Base-by-base conservation (phyloP, 2,113 vertebrate genomes). In the Plecotus auritus region DNA sequence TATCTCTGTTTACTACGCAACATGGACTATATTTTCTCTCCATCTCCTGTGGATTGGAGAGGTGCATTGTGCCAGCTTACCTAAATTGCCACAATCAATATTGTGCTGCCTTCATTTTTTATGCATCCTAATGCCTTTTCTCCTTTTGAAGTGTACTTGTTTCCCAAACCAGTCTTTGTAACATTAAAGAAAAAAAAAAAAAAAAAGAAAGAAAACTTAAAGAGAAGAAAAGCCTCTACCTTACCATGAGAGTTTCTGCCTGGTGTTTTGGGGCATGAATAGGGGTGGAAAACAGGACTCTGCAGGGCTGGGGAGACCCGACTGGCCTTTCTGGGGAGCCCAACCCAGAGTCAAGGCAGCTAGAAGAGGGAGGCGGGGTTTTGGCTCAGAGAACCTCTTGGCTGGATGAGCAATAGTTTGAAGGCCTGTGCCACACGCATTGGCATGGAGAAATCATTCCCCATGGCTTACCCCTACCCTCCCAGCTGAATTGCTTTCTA, bases 91-190 rank as follows among this genome's bases (percentile, higher is more conserved):
- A 85, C 73, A 56, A 51, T 93, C 95, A 86, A 35, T 97, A 92
- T 94, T 93, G 85, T 56, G 13, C 20, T 59, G 85, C 87, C 77
- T 94, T 96, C 93, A 91, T 93, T 95, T 96, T 86, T 93, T 97
- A 88, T 87, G 88, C 70, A 89, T 51, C 40, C 73, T 94, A 84
- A 93, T 96, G 85, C 76, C 54, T 95, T 95, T 73, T 40, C 76
- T 86, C 32, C 70, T 73, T 70, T 93, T 54, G 93, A 94, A 82
- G 61, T 82, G 28, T 61, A 20, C 37, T 59, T 90, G 73, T 95
- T 95, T 95, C 66, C 77, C 47, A 40, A 72, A 66, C 70, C 35
- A 51, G 77, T 74, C 88, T 96, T 94, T 66, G 32, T 64, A 88
- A 83, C 28, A 20, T 93, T 90, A 83, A 40, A n/a, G n/a, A n/a